These are phyloP conservation scores for Mionectes macconnelli DNA, from an alignment of 2,113 vertebrate species.

Conservation along the genomic window DNA sequence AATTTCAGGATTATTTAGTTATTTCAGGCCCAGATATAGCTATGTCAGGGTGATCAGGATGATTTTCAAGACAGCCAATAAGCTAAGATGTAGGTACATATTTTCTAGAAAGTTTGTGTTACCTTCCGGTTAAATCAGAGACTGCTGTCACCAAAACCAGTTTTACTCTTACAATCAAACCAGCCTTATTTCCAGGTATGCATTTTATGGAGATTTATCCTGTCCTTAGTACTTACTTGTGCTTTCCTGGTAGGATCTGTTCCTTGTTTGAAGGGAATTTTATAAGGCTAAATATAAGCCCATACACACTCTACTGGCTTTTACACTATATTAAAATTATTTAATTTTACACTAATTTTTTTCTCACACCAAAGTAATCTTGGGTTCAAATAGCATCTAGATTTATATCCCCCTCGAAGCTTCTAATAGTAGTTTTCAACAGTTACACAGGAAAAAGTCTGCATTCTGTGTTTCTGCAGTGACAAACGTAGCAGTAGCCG, in stretches of 20 bases:
- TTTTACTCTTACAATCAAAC: neutral
- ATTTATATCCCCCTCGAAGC: neutral
- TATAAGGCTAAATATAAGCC: neutral
- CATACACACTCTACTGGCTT: neutral
- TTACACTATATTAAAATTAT: neutral
- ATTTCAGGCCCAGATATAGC: neutral
- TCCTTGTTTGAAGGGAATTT: neutral
- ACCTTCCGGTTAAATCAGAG: neutral
- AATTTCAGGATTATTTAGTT: neutral
- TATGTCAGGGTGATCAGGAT: neutral
- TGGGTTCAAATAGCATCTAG: neutral
- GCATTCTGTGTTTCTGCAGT: constrained; percentile 11
- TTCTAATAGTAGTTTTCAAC: neutral
- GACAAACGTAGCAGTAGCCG: neutral
- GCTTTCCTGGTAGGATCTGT: neutral
- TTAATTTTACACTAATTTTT: neutral
- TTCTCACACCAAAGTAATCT: neutral
- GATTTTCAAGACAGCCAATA: neutral
- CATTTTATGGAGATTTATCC: neutral
- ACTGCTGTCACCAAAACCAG: neutral
- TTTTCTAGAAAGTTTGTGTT: neutral
- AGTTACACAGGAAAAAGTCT: neutral
- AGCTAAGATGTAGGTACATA: neutral
- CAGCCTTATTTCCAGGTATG: neutral
- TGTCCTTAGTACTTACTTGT: neutral